A percentile compares a stretch with the other conserved stretches of the same genome.
phyloP scores from a whole-genome alignment of 2,888 invertebrate species.

The Apamea sordens region DNA sequence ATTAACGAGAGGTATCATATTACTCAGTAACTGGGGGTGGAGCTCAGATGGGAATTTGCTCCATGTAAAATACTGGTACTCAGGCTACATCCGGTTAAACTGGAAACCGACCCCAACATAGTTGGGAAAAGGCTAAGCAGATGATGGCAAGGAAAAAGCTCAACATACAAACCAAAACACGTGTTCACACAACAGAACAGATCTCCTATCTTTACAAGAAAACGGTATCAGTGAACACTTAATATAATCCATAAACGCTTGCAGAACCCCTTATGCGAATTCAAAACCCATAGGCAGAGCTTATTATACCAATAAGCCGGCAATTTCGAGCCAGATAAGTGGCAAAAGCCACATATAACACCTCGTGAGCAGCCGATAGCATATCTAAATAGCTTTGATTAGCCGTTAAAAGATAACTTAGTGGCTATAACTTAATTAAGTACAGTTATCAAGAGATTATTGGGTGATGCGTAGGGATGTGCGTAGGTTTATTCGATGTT shows the following conservation, averaged over 20 bases:
- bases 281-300: conserved; percentile 48
- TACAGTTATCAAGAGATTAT: conserved; percentile 59
- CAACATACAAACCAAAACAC: conserved; percentile 17
- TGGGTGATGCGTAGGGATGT: conserved; percentile 47
- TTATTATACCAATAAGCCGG: conserved; percentile 57
- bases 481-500: conserved; percentile 15
- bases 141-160: conserved; percentile 28
- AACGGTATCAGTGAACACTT: conserved; percentile 39
- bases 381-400: conserved; percentile 66
- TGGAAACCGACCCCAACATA: too few relatives aligned
- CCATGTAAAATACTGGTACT: too few relatives aligned
- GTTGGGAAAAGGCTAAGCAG: too few relatives aligned
- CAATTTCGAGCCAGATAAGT: conserved; percentile 56
- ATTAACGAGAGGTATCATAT: not conserved
- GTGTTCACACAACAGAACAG: conserved; percentile 19
- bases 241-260: conserved; percentile 54
- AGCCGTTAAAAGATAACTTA: conserved; percentile 66
- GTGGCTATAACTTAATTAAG: conserved; percentile 64
- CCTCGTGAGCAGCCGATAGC: conserved; percentile 55
- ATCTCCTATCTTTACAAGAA: conserved; percentile 36
- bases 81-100: too few relatives aligned
- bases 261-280: conserved; percentile 42
- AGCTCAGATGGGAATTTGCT: not conserved
- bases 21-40: not conserved
- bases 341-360: conserved; percentile 55